Conservation (phyloP, 1,140 invertebrate genomes). For the Micrasema minimum region DNA sequence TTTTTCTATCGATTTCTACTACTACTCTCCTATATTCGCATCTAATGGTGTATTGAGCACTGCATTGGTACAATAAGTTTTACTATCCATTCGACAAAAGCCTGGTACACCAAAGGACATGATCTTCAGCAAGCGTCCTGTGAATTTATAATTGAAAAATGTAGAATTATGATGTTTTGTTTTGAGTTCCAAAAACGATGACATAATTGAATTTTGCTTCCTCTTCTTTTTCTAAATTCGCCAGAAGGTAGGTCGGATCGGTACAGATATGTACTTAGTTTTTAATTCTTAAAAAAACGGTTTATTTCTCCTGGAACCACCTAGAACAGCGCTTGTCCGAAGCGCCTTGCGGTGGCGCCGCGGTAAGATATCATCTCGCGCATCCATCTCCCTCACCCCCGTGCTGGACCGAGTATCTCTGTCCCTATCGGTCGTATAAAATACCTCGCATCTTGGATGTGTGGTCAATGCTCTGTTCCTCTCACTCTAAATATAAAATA, state of each 20-base stretch:
- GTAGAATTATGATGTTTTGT: not conserved
- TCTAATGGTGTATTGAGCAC: too few relatives aligned
- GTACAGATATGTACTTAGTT: too few relatives aligned
- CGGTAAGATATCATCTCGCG: slow-evolving; percentile 50
- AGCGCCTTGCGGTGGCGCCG: slow-evolving; percentile 50
- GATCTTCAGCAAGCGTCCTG: not conserved
- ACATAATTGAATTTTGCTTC: too few relatives aligned
- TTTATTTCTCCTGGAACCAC: slow-evolving; percentile 6
- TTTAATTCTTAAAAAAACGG: not conserved
- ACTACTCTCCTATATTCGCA: not conserved
- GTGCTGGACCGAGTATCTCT: not conserved
- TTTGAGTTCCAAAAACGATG: too few relatives aligned
- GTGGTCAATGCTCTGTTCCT: slow-evolving; percentile 18
- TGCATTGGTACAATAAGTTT: not conserved
- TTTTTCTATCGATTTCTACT: too few relatives aligned
- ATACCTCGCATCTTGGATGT: slow-evolving; percentile 1
- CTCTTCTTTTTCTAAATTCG: too few relatives aligned
- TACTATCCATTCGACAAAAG: not conserved
- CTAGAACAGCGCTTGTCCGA: slow-evolving; percentile 35
- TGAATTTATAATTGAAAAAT: not conserved
- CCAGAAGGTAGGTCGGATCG: too few relatives aligned
- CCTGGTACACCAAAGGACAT: not conserved
- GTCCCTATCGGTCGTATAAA: slow-evolving; percentile 16
- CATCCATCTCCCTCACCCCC: slow-evolving; percentile 13
- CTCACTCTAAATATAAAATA: not conserved